Evolutionary conservation across 92 coral and sea anemone species (phyloP), one percentile per base, ranked within the genome.

Genomic region (Palythoa grandiflora): DNA sequence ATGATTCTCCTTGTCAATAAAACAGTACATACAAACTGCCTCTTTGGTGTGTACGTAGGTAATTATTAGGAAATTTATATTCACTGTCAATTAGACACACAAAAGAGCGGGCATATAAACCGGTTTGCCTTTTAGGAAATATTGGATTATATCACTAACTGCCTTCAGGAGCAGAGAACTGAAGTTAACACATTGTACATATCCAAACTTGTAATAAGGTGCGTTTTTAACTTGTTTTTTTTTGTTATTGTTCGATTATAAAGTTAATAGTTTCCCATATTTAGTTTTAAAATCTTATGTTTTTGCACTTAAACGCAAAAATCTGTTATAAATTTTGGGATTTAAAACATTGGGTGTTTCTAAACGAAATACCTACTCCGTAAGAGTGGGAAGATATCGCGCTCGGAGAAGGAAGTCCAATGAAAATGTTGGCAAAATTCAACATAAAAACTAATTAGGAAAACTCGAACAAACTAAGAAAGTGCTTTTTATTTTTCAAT

Each of bases 31-130:
- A 20, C 73, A 35, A 6, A 60, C 71, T 60, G 10, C 38, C 72
- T 79, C 72, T n/a, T n/a, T 40, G 39, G 6, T 6, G 36, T 37
- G 71, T 21, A 65, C 84, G 65, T 76, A 66, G 75, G 76, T 66
- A 68, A 40, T 44, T 71, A 65, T 65, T 66, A 44, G 57, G 74
- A 68, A 81, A 66, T 40, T 37, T 66, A 66, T 68, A 81, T 81
- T 54, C 68, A 81, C 61, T 15, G 86, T 66, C 86, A 81, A 81
- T 81, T 66, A 81, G 75, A 28, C 7, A 14, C 40, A 68, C 86
- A 81, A 81, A 66, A 63, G 60, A 47, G 60, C 44, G 86, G 63
- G 66, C 60, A 65, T 81, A 48, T 81, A 81, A 81, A 81, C 44
- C 59, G 60, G 59, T 81, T 68, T 71, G 39, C 76, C 71, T 81